Evolutionary conservation across 2,797 vertebrate genomes (phyloP).

Genomic region (Galago senegalensis): DNA sequence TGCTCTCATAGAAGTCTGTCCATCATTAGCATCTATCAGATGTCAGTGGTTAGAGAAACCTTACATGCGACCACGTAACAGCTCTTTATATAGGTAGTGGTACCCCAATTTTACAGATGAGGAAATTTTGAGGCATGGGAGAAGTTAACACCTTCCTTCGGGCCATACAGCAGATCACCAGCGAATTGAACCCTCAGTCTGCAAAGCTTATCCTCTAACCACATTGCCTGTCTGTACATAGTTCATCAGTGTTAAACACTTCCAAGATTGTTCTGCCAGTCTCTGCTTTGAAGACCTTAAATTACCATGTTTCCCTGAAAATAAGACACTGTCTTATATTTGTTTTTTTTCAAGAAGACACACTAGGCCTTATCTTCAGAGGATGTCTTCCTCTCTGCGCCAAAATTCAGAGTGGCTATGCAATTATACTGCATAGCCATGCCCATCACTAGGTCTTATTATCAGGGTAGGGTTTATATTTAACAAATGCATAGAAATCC

Average conservation of each 20-base stretch:
- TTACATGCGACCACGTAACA: neutral
- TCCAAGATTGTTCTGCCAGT: neutral
- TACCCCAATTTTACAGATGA: neutral
- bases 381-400: too few species aligned
- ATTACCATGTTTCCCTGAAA: neutral
- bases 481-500: too few species aligned
- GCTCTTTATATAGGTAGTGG: neutral
- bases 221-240: neutral
- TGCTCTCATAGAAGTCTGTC: neutral
- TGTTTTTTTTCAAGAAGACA: too few species aligned
- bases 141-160: neutral
- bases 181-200: neutral
- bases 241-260: neutral
- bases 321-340: too few species aligned
- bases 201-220: neutral
- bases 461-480: too few species aligned
- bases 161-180: neutral
- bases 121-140: neutral
- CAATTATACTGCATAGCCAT: too few species aligned
- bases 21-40: neutral
- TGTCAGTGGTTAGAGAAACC: neutral
- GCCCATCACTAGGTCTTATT: too few species aligned
- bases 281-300: constrained; percentile 18
- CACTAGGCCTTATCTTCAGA: too few species aligned
- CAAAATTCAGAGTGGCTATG: too few species aligned